Base-by-base conservation (phyloP, 2,797 vertebrate genomes). In the Linurgus olivaceus region DNA sequence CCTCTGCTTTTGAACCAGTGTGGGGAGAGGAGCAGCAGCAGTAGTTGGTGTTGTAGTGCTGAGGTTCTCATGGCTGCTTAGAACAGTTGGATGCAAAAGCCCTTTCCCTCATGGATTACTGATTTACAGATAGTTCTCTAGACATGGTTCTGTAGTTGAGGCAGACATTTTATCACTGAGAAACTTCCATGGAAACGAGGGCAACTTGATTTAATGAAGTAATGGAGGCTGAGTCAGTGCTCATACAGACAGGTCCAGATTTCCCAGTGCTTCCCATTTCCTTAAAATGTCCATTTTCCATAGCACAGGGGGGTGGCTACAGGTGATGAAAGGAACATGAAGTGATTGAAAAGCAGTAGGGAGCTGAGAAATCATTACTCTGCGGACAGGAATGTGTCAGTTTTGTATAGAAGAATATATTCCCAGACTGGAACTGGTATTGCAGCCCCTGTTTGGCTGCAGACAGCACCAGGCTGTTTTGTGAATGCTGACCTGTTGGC, bases 401-500 rank as follows among this genome's bases (percentile, higher is more conserved):
- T 29, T 77, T 71, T 77, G 48, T 77, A 8, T 37, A 74, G 38
- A 31, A 70, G 67, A 84, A 25, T 17, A 1, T 28, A 42, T 79
- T 62, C 48, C 23, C 70, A 66, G 58, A 6, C 44, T 66, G 54
- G n/a, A 62, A 29, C 26, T 94, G 70, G 23, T 45, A 23, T 72
- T 95, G 74, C 61, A 67, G 82, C 82, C 90, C 88, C 73, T 91
- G 1, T 70, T 59, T 42, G 74, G 42, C 58, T 82, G 47, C 33
- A 80, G 59, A 51, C n/a, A 73, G 77, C 58, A 66, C 65, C 54
- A 51, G 80, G n/a, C 52, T 71, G 57, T 66, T 90, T 19, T 59
- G 44, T 82, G 76, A 94, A 92, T 68, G 85, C 72, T 97, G 96
- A 81, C 93, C 87, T 88, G 77, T 45, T 83, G 91, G 62, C 96